phyloP scores from a whole-genome alignment of 2,888 invertebrate genomes.

The Lithophane ornitopus region DNA sequence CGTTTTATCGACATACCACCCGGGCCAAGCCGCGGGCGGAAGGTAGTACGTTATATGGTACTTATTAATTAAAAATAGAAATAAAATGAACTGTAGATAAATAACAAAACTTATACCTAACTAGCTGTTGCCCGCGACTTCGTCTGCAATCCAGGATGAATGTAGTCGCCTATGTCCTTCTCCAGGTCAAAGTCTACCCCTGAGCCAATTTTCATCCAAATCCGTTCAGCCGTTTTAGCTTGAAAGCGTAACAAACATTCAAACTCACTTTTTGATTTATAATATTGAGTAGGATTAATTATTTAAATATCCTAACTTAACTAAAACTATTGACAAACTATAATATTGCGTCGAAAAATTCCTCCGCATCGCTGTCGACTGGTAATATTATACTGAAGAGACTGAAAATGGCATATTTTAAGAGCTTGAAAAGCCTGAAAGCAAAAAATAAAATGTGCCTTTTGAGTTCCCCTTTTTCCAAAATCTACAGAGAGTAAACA shows the following conservation, averaged over 20 bases:
- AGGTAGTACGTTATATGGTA: neutral
- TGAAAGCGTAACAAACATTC: no score
- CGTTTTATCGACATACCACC: no score
- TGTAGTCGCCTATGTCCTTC: no score
- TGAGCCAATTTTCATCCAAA: no score
- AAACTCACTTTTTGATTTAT: no score
- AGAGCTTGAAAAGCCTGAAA: neutral
- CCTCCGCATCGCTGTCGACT: neutral
- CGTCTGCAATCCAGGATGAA: no score
- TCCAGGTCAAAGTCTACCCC: no score
- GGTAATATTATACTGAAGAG: neutral
- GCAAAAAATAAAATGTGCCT: neutral
- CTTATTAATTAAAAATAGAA: neutral
- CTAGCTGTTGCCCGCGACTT: no score
- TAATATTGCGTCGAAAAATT: neutral
- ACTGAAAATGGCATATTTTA: neutral
- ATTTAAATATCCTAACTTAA: neutral
- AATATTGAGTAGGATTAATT: no score
- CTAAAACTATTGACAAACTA: neutral
- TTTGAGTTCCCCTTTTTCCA: neutral
- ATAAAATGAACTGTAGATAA: neutral
- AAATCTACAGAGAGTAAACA: conserved; percentile 31
- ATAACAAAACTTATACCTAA: neutral
- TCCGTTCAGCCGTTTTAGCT: no score
- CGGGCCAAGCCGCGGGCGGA: no score